These are phyloP conservation scores for Acanthurus tractus DNA, from an alignment of 2,797 vertebrate genomes.

Conservation along the genomic window DNA sequence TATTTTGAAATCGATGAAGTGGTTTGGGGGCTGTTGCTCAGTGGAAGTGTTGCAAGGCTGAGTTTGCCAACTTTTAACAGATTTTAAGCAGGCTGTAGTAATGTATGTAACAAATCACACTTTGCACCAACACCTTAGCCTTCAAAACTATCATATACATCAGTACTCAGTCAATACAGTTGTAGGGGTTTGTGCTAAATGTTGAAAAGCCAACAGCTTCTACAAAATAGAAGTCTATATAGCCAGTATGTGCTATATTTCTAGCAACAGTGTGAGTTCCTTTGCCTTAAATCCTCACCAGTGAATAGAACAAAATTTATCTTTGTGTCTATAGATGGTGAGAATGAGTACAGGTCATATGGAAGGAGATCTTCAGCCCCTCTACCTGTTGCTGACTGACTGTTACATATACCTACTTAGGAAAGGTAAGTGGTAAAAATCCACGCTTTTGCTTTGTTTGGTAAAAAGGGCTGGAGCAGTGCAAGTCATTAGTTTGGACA, in stretches of 20 bases:
- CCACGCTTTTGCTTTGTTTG: background rate
- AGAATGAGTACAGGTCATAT: constrained; percentile 98
- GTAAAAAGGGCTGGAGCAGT: background rate
- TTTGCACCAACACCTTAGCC: background rate
- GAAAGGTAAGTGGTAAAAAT: constrained; percentile 87
- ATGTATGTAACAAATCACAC: background rate
- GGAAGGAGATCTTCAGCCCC: constrained; percentile 96
- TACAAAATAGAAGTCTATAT: background rate
- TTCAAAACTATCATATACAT: background rate
- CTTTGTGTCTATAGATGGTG: constrained; percentile 88
- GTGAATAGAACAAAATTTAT: background rate
- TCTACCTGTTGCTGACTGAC: constrained; percentile 95
- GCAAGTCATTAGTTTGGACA: background rate
- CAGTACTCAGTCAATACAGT: background rate
- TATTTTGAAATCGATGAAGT: constrained; percentile 35
- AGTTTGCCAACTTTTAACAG: constrained; percentile 6
- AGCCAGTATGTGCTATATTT: background rate
- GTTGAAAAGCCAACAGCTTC: background rate
- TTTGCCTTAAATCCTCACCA: background rate
- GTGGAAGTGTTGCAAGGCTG: constrained; percentile 52
- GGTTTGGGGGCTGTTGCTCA: constrained; percentile 28
- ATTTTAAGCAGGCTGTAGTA: constrained; percentile 6
- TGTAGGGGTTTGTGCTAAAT: background rate
- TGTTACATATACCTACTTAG: constrained; percentile 96
- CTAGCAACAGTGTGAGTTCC: background rate